Base-by-base conservation (phyloP, 2,113 vertebrate genomes). In the Gopherus evgoodei region DNA sequence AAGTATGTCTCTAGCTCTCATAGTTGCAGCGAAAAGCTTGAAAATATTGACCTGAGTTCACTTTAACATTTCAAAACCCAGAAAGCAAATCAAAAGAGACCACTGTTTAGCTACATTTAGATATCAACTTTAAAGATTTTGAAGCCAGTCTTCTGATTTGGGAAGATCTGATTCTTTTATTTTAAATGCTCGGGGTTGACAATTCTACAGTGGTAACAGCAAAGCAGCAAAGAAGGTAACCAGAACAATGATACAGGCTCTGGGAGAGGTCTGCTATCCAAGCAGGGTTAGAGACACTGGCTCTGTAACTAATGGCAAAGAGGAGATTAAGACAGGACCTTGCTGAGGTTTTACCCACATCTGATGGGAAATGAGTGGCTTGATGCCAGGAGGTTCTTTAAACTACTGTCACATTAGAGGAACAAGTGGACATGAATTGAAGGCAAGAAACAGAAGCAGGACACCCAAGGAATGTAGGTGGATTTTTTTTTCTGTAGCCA, bases 301-400 rank as follows among this genome's bases (percentile, higher is more conserved):
- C 82, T 87, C 93, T 59, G 75, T 96, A 95, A 95, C 93, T 49
- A 81, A 83, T 54, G 87, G 87, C 83, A 95, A 95, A 96, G 91
- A 91, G 62, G 69, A 79, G 93, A 96, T 97, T 98, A 96, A 82
- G 54, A 91, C 47, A 56, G 93, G 95, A 88, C 83, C 93, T 90
- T 62, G 1, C 84, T 38, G 91, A 96, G 90, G 94, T 93, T 52
- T 96, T 97, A 95, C 95, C 86, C 11, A 17, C 94, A 95, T 80
- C 95, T 85, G 94, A 88, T 87, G 93, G 93, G 95, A 97, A 89
- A 80, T 97, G 96, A 97, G 97, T 21, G 91, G 95, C 95, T 83
- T 85, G 89, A 92, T 94, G 93, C 87, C 90, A 56, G 5, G 50
- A 94, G 89, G 75, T 84, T 85, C 94, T 96, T 94, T 90, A 96